Evolutionary conservation across 1,140 invertebrate genomes (phyloP).

Genomic region (Plectrocnemia conspersa): DNA sequence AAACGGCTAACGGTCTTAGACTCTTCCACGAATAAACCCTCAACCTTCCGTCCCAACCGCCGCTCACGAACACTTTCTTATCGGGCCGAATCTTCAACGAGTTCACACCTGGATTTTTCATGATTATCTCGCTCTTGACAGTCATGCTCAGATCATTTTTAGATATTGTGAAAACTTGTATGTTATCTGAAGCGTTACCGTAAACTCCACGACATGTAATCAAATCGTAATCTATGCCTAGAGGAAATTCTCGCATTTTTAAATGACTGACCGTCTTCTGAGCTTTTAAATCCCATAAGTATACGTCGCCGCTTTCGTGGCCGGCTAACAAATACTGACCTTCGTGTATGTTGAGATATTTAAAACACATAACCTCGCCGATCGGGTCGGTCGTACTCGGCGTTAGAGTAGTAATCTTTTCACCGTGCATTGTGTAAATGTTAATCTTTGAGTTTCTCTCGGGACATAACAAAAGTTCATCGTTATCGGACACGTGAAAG

Average conservation of each 20-base stretch:
- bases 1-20: slow-evolving; percentile 65
- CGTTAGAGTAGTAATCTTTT: slow-evolving; percentile 48
- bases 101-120: slow-evolving; percentile 70
- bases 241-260: slow-evolving; percentile 60
- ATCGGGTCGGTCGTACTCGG: slow-evolving; percentile 42
- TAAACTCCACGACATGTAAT: slow-evolving; percentile 59
- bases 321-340: slow-evolving; percentile 55
- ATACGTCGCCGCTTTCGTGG: slow-evolving; percentile 63
- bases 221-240: slow-evolving; percentile 64
- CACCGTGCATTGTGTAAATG: slow-evolving; percentile 55
- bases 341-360: slow-evolving; percentile 52
- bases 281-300: slow-evolving; percentile 62
- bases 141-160: slow-evolving; percentile 54
- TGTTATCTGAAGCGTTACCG: slow-evolving; percentile 57
- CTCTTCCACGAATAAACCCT: slow-evolving; percentile 76
- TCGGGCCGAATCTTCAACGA: slow-evolving; percentile 64
- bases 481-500: slow-evolving; percentile 56
- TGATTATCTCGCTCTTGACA: slow-evolving; percentile 54
- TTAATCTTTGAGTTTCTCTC: slow-evolving; percentile 60
- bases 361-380: slow-evolving; percentile 62
- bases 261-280: slow-evolving; percentile 54
- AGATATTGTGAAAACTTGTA: slow-evolving; percentile 56
- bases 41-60: slow-evolving; percentile 71
- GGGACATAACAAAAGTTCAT: slow-evolving; percentile 58
- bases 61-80: slow-evolving; percentile 68